Conservation (phyloP, 2,888 invertebrate genomes). For the Ochropleura leucogaster region DNA sequence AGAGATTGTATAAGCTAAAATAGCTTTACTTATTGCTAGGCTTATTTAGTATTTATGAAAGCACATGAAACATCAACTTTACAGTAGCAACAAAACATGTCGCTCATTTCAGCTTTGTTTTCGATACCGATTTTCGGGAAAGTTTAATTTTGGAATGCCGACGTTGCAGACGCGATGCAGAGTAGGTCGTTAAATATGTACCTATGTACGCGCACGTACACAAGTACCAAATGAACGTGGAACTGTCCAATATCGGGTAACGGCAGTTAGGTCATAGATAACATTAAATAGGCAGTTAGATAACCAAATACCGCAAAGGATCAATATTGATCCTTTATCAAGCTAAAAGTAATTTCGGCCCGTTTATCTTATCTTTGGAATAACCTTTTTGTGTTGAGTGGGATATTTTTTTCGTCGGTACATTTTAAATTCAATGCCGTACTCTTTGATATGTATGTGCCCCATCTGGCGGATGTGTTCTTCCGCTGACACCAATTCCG, state of each 20-base stretch:
- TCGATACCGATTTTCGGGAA: slow-evolving; percentile 10
- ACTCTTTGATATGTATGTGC: slow-evolving; percentile 74
- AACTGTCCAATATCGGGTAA: slow-evolving; percentile 15
- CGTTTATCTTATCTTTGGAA: slow-evolving; percentile 25
- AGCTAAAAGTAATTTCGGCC: slow-evolving; percentile 19
- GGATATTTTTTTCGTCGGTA: slow-evolving; percentile 43
- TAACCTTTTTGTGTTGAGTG: slow-evolving; percentile 17
- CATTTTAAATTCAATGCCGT: slow-evolving; percentile 57
- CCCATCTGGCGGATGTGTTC: slow-evolving; percentile 89
- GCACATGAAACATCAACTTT: neutral
- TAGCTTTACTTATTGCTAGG: neutral
- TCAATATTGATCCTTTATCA: slow-evolving; percentile 25
- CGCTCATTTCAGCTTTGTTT: slow-evolving; percentile 1
- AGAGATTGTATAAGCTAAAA: no score
- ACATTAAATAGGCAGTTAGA: slow-evolving; percentile 20
- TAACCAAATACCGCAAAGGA: slow-evolving; percentile 27
- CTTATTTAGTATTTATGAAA: no score
- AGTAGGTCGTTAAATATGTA: slow-evolving; percentile 13
- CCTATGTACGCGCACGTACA: neutral
- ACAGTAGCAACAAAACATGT: neutral
- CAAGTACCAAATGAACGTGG: slow-evolving; percentile 7
- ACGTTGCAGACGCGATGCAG: slow-evolving; percentile 11
- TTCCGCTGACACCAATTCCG: slow-evolving; percentile 88
- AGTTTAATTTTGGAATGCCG: slow-evolving; percentile 18
- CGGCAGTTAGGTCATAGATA: slow-evolving; percentile 39